phyloP scores from a whole-genome alignment of 1,140 invertebrate species.

The Caerostris darwini region DNA sequence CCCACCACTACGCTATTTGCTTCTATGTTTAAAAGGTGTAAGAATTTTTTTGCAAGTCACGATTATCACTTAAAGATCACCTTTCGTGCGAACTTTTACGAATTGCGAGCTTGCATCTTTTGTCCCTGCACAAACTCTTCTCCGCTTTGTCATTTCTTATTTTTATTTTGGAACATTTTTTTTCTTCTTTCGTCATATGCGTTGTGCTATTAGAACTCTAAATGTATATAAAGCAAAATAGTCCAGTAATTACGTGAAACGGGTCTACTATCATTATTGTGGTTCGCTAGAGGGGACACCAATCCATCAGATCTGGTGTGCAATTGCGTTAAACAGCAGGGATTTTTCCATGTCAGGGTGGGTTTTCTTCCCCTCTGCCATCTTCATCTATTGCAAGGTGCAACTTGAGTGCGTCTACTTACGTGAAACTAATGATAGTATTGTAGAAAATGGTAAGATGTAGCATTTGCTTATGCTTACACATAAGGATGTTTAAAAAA shows the following conservation, averaged over 20 bases:
- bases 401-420: not conserved
- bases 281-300: constrained; percentile 52
- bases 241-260: constrained; percentile 53
- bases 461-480: not conserved
- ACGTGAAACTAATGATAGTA: not conserved
- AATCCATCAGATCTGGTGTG: constrained; percentile 70
- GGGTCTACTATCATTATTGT: constrained; percentile 63
- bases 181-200: not conserved
- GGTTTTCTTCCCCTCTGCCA: not conserved
- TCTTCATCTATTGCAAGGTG: not conserved
- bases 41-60: constrained; percentile 44
- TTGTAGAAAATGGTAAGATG: not conserved
- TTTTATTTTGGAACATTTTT: not conserved
- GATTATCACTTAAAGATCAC: constrained; percentile 68
- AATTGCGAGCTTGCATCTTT: constrained; percentile 45
- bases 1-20: not conserved
- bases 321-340: constrained; percentile 64
- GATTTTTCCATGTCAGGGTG: not conserved
- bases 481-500: no score
- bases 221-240: constrained; percentile 44
- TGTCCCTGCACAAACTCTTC: not conserved
- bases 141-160: constrained; percentile 7
- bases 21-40: constrained; percentile 39
- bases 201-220: not conserved
- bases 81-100: constrained; percentile 31